Conservation (phyloP, 2,113 vertebrate species). For the Panthera uncia region DNA sequence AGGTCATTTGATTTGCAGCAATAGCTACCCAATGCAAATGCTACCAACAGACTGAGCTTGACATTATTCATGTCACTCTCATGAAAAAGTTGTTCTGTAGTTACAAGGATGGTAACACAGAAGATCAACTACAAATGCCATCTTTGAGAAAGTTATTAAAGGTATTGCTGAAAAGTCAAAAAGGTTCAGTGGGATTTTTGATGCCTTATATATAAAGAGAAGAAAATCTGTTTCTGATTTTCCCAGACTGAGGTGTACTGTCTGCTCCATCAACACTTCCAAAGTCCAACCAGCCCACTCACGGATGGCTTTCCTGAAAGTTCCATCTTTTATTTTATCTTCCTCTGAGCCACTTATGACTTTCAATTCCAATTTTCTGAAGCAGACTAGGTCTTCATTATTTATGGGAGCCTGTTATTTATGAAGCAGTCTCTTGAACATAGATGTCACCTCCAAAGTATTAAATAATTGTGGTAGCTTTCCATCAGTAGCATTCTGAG, state of each 20-base stretch:
- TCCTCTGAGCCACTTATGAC: slow-evolving; percentile 8
- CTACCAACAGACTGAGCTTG: neutral
- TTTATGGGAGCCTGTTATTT: slow-evolving; percentile 54
- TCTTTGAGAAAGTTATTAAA: neutral
- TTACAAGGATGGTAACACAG: neutral
- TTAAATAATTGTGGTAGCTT: slow-evolving; percentile 52
- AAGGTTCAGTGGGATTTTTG: neutral
- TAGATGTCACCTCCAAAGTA: slow-evolving; percentile 45
- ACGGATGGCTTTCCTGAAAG: neutral
- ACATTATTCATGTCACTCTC: neutral
- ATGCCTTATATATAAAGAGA: neutral
- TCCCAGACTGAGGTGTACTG: neutral
- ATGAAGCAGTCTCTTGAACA: slow-evolving; percentile 41
- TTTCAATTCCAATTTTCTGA: slow-evolving; percentile 36
- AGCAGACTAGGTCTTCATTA: slow-evolving; percentile 35
- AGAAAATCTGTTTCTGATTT: neutral
- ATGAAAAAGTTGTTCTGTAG: neutral
- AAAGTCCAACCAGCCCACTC: neutral
- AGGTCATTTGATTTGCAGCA: neutral
- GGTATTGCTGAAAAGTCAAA: neutral
- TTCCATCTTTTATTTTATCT: neutral
- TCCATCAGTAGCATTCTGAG: neutral
- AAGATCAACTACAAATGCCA: neutral
- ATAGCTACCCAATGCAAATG: neutral
- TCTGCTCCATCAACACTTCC: neutral